These are phyloP conservation scores for Mormyrus hasselquistii DNA, from an alignment of 2,797 vertebrate species.

Conservation along the genomic window DNA sequence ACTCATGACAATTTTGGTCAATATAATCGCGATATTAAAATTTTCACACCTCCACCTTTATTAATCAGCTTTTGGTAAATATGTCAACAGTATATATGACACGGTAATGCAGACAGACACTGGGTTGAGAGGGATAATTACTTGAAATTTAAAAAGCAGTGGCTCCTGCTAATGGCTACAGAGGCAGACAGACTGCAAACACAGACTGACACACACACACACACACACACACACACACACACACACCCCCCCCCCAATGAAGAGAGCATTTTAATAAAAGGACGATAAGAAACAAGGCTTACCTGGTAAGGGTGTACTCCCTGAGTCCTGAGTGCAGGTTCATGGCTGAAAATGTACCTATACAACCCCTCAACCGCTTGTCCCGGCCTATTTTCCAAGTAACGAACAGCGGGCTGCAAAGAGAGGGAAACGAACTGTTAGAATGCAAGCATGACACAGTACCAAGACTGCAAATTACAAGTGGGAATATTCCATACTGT, in stretches of 20 bases:
- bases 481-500: background rate
- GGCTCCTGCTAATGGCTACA: background rate
- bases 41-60: background rate
- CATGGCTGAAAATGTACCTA: conserved; percentile 99
- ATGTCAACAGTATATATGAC: background rate
- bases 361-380: conserved; percentile 99
- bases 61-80: background rate
- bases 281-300: conserved; percentile 41
- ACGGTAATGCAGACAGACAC: background rate
- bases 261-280: background rate
- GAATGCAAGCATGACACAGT: background rate
- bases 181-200: background rate
- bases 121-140: background rate
- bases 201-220: too few relatives aligned
- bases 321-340: conserved; percentile 99
- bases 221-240: too few relatives aligned
- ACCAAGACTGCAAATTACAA: background rate
- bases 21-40: background rate
- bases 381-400: conserved; percentile 99
- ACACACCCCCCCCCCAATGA: background rate
- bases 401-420: conserved; percentile 94
- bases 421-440: conserved; percentile 32
- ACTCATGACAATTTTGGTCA: background rate
- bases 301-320: conserved; percentile 99
- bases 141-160: background rate